phyloP scores from a whole-genome alignment of 1,140 invertebrate species.

The Scaptodrosophila lebanonensis region DNA sequence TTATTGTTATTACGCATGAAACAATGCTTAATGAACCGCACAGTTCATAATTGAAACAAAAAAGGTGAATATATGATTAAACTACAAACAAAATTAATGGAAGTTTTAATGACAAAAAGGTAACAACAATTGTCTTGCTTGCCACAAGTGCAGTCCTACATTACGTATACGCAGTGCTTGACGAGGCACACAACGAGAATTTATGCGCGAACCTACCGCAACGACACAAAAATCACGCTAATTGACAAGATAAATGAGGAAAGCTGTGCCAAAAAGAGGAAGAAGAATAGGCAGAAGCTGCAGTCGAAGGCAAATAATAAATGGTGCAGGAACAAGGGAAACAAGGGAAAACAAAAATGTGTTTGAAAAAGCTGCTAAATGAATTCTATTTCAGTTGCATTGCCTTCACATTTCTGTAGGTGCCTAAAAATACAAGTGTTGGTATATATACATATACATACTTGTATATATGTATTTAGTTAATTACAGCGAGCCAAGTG shows the following conservation, averaged over 20 bases:
- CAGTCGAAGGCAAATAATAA: too few relatives aligned
- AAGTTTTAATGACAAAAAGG: too few relatives aligned
- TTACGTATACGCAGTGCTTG: conserved; percentile 49
- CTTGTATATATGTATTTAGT: background rate
- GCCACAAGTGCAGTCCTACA: background rate
- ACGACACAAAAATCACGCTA: conserved; percentile 18
- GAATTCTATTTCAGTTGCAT: conserved; percentile 34
- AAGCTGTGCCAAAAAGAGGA: conserved; percentile 4
- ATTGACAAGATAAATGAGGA: conserved; percentile 24
- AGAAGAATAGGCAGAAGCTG: background rate
- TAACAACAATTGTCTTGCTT: too few relatives aligned
- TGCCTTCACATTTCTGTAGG: conserved; percentile 8
- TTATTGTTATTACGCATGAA: conserved; percentile 3
- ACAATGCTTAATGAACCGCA: too few relatives aligned
- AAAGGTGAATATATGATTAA: too few relatives aligned
- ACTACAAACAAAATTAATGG: too few relatives aligned
- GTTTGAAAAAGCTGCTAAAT: background rate
- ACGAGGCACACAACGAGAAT: conserved; percentile 16
- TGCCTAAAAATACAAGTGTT: background rate
- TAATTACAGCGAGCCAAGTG: conserved; percentile 21
- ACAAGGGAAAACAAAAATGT: too few relatives aligned
- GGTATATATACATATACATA: conserved; percentile 42
- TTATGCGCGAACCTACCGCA: conserved; percentile 69
- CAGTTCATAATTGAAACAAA: too few relatives aligned
- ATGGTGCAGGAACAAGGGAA: too few relatives aligned